phyloP scores from a whole-genome alignment of 2,797 vertebrate species.

The Lacerta agilis region DNA sequence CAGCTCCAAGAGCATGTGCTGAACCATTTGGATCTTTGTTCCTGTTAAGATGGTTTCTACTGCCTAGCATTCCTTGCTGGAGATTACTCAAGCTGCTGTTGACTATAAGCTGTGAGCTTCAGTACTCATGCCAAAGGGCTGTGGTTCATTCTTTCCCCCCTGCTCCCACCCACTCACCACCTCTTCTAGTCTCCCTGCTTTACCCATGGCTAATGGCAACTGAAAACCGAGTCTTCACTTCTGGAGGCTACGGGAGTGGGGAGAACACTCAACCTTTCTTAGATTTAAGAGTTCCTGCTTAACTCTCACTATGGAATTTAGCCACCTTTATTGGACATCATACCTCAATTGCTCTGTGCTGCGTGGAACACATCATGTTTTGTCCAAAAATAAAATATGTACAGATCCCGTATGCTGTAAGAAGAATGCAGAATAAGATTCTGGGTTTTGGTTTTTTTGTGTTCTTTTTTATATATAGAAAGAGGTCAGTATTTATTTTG shows the following conservation, averaged over 20 bases:
- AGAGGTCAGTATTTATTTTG: constrained; percentile 82
- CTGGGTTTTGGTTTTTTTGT: constrained; percentile 28
- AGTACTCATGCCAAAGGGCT: constrained; percentile 78
- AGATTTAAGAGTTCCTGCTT: constrained; percentile 70
- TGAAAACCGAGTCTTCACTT: constrained; percentile 58
- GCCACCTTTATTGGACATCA: constrained; percentile 70
- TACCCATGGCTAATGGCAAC: constrained; percentile 66
- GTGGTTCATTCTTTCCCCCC: constrained; percentile 52
- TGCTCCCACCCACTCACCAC: constrained; percentile 53
- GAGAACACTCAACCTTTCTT: constrained; percentile 44
- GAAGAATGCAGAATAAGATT: constrained; percentile 62
- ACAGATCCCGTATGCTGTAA: constrained; percentile 71
- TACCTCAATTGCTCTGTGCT: constrained; percentile 79
- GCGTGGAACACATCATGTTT: constrained; percentile 74
- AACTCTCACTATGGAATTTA: constrained; percentile 74
- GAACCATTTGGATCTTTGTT: constrained; percentile 73
- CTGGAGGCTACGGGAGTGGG: constrained; percentile 62
- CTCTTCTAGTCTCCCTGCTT: constrained; percentile 56
- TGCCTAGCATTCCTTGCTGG: constrained; percentile 62
- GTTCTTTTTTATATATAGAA: constrained; percentile 61
- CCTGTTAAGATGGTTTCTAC: constrained; percentile 70
- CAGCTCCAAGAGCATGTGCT: constrained; percentile 65
- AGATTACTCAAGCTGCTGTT: constrained; percentile 71
- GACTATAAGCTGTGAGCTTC: constrained; percentile 74
- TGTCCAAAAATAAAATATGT: constrained; percentile 61